Conservation (phyloP, 2,797 vertebrate species). For the Neosilurus hyrtlii region DNA sequence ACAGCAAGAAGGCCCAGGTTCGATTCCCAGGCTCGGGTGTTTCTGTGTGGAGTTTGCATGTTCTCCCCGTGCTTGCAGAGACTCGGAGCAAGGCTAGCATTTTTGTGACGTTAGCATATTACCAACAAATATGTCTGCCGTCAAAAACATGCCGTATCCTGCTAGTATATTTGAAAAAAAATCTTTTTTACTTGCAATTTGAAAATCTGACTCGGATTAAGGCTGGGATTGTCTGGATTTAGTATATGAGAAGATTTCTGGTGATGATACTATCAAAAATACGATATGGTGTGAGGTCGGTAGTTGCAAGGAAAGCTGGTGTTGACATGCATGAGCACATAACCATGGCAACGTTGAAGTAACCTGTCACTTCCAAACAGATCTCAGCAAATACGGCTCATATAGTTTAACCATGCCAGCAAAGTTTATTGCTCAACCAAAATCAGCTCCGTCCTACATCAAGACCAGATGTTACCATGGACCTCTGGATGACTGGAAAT, state of each 20-base stretch:
- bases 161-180: too few species aligned
- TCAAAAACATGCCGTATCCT: too few species aligned
- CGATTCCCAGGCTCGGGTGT: too few species aligned
- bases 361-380: background rate
- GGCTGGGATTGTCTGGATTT: background rate
- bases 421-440: conserved; percentile 6
- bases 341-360: background rate
- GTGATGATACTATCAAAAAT: background rate
- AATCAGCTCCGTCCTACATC: background rate
- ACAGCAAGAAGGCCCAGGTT: too few species aligned
- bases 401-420: conserved; percentile 2
- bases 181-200: too few species aligned
- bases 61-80: too few species aligned
- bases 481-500: background rate
- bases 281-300: too few species aligned
- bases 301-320: background rate
- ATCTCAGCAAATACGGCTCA: conserved; percentile 2
- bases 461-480: conserved; percentile 9
- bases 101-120: too few species aligned
- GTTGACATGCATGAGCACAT: background rate
- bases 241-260: background rate
- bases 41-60: too few species aligned
- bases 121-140: too few species aligned
- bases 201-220: background rate
- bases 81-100: too few species aligned